These are phyloP conservation scores for Sminthurides bifidus DNA, from an alignment of 1,140 invertebrate species.

Conservation along the genomic window DNA sequence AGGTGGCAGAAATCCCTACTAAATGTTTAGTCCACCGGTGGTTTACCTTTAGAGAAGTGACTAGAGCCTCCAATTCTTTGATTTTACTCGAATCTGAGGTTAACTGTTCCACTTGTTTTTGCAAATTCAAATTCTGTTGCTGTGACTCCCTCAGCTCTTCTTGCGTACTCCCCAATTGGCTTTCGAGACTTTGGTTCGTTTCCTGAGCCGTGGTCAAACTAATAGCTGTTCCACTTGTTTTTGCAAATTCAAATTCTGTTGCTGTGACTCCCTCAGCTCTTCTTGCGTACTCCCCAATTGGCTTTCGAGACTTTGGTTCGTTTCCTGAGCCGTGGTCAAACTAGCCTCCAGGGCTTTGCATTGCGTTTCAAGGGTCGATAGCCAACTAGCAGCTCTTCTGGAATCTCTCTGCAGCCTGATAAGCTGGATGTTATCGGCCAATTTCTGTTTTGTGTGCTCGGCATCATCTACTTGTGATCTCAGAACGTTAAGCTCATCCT, in stretches of 20 bases:
- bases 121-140: slow-evolving; percentile 9
- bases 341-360: slow-evolving; percentile 14
- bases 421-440: slow-evolving; percentile 21
- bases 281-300: slow-evolving; percentile 9
- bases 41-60: slow-evolving; percentile 12
- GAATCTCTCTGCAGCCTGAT: slow-evolving; percentile 23
- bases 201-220: too few species aligned
- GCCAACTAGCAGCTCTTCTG: slow-evolving; percentile 7
- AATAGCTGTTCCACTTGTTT: slow-evolving; percentile 11
- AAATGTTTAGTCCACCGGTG: neutral
- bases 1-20: too few species aligned
- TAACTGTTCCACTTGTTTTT: slow-evolving; percentile 11
- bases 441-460: slow-evolving; percentile 13
- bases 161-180: neutral
- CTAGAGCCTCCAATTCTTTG: slow-evolving; percentile 15
- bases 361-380: slow-evolving; percentile 12
- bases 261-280: slow-evolving; percentile 7
- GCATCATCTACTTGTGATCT: neutral
- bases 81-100: neutral
- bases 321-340: slow-evolving; percentile 18
- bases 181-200: too few species aligned
- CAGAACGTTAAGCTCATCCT: neutral
- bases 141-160: slow-evolving; percentile 8
- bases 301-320: slow-evolving; percentile 7
- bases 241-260: slow-evolving; percentile 9